Percentiles rank a stretch among this genome's conserved stretches.
phyloP scores from a whole-genome alignment of 2,888 invertebrate genomes.

The Pristionchus arcanus region DNA sequence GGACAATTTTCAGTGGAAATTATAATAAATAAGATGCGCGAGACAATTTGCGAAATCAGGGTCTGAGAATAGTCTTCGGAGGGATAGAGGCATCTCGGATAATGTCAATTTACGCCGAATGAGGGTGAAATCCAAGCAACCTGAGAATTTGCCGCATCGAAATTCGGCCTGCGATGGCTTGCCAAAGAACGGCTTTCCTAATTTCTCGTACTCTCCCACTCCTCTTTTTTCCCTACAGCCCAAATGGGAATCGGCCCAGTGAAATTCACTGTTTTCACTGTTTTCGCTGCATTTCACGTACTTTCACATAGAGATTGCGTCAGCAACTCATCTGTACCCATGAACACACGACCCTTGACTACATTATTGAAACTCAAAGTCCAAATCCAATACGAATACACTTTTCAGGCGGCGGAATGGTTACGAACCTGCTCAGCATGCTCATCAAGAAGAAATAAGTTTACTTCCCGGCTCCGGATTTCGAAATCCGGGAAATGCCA shows the following conservation, averaged over 20 bases:
- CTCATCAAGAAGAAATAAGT: conserved; percentile 24
- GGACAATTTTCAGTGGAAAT: background rate
- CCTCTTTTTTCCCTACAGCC: too few species aligned
- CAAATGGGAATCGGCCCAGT: background rate
- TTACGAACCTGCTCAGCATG: background rate
- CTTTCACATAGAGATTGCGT: background rate
- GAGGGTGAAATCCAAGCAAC: background rate
- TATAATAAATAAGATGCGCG: background rate
- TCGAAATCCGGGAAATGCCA: background rate
- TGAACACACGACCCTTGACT: too few species aligned
- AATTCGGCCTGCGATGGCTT: too few species aligned
- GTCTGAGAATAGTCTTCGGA: too few species aligned
- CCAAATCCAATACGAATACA: background rate
- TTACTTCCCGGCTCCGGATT: background rate
- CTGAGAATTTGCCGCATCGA: background rate
- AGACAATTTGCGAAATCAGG: too few species aligned
- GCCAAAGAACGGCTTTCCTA: too few species aligned
- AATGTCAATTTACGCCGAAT: background rate
- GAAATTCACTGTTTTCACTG: background rate
- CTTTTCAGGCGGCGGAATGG: background rate
- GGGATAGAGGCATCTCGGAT: background rate
- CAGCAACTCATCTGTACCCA: background rate
- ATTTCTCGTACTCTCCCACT: too few species aligned
- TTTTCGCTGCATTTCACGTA: background rate
- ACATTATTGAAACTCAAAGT: too few species aligned